Evolutionary conservation across 2,797 vertebrate species (phyloP), one percentile per base, ranked within the genome.

Genomic region (Rhinophrynus dorsalis): DNA sequence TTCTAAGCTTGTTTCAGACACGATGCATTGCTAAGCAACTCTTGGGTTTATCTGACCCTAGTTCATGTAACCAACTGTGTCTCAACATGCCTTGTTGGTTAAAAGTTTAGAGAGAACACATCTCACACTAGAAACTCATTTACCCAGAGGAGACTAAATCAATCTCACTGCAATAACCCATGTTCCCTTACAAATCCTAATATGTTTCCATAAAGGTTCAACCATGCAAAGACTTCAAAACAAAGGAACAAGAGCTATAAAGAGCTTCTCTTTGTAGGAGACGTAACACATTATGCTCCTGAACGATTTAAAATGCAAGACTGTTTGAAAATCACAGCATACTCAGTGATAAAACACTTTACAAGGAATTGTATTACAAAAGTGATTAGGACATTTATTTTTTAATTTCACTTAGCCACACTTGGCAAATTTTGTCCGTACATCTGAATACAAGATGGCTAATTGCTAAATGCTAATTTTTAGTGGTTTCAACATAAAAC

Each of bases 81-180:
- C 69, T 73, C 69, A 66, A 66, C 69, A 73, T 73, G 69, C 13
- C 62, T 60, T 73, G 69, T 59, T 66, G 62, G 61, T 73, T 73
- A 66, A 73, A 59, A 73, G 62, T 73, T 72, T 73, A 58, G 69
- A 73, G 55, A 73, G 52, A 72, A 73, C 42, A 73, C 61, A 57
- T 73, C 62, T 66, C 61, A 60, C 44, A 73, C 61, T 65, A 40
- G 61, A 66, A 73, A 73, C 69, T 66, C 57, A 73, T 73, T 66
- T 73, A 73, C 54, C 33, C 69, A 58, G 69, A 33, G 54, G 61
- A 65, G 61, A 44, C 69, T 65, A 73, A 66, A 73, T 73, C 61
- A 73, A 73, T 66, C 55, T 58, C 26, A 59, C 42, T 37, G 35
- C 33, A 73, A 44, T 62, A 73, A 66, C 61, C 45, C 44, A 55